phyloP scores from a whole-genome alignment of 2,888 invertebrate species.

The Netelia inedita region DNA sequence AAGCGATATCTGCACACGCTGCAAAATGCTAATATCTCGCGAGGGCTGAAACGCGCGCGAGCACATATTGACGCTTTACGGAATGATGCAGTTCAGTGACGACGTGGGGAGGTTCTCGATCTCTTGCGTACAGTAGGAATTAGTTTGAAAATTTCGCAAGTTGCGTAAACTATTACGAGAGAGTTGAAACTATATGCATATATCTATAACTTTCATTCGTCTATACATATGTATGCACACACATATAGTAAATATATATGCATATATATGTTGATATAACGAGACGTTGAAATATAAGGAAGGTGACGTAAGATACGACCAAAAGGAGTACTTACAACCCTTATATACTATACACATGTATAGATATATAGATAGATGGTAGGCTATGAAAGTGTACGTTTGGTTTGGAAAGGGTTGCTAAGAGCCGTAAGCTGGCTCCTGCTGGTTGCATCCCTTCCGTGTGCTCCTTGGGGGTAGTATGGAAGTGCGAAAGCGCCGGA shows the following conservation, averaged over 20 bases:
- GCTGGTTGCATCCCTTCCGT: constrained; percentile 34
- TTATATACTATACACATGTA: background rate
- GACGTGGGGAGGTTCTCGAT: constrained; percentile 48
- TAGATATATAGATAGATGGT: constrained; percentile 29
- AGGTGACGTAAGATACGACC: background rate
- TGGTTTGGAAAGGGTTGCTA: constrained; percentile 31
- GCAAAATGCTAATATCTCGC: constrained; percentile 41
- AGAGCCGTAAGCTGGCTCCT: constrained; percentile 22
- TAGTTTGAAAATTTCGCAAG: constrained; percentile 66
- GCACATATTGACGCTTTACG: constrained; percentile 46
- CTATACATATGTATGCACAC: background rate
- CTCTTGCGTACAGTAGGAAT: constrained; percentile 63
- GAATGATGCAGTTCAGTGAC: constrained; percentile 23
- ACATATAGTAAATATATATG: too few relatives aligned
- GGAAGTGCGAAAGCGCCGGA: constrained; percentile 57
- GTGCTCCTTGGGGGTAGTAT: constrained; percentile 28
- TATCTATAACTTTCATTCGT: background rate
- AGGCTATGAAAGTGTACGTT: constrained; percentile 31
- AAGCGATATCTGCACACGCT: constrained; percentile 22
- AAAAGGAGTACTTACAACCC: background rate
- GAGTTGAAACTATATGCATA: background rate
- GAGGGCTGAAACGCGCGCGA: background rate
- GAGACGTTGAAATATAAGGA: background rate
- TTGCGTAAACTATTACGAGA: constrained; percentile 25
- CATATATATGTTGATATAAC: background rate